phyloP scores from a whole-genome alignment of 2,888 invertebrate species.

The Melinopterus prodromus region DNA sequence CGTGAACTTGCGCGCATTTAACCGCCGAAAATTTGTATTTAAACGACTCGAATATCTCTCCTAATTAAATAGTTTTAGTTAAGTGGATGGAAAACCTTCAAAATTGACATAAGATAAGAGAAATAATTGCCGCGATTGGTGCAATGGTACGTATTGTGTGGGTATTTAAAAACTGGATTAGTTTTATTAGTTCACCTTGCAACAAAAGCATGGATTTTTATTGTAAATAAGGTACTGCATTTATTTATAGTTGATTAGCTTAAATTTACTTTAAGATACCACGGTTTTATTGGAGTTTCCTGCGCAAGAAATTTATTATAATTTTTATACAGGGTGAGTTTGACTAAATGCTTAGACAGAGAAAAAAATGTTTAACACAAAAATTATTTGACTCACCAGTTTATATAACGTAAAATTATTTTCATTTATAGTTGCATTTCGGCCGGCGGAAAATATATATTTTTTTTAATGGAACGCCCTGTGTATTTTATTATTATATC shows the following conservation, averaged over 20 bases:
- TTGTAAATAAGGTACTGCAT: neutral
- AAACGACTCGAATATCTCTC: neutral
- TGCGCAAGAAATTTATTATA: no score
- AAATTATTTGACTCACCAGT: no score
- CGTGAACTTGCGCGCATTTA: neutral
- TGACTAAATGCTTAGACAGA: no score
- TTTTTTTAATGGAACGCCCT: no score
- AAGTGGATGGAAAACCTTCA: neutral
- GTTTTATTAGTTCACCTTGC: neutral
- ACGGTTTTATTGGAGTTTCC: neutral
- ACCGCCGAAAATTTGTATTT: neutral
- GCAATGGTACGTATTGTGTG: neutral
- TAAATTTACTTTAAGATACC: neutral
- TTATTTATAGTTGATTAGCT: neutral
- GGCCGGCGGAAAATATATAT: no score
- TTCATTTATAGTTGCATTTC: no score
- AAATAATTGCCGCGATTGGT: neutral
- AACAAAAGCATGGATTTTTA: neutral
- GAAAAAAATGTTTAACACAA: no score
- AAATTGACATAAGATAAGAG: neutral
- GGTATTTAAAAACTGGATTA: neutral
- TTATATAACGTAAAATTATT: no score
- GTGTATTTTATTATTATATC: no score
- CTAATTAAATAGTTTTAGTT: neutral
- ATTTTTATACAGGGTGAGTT: no score